phyloP scores from a whole-genome alignment of 2,888 invertebrate species.

The Tortrix viridana region DNA sequence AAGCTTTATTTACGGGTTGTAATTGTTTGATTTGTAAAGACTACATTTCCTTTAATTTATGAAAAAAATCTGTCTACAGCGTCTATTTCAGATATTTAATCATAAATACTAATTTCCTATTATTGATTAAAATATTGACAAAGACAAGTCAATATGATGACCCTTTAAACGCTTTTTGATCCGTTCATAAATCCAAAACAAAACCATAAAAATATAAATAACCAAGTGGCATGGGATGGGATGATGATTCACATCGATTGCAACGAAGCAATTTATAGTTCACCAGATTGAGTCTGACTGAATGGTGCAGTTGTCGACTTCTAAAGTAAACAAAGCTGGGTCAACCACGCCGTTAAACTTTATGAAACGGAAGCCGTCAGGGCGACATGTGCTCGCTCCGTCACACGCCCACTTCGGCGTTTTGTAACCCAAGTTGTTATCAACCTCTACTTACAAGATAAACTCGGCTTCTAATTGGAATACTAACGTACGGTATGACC shows the following conservation, averaged over 20 bases:
- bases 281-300: constrained; percentile 63
- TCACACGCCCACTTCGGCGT: constrained; percentile 68
- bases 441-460: not conserved
- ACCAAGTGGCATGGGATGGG: not conserved
- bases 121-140: no score
- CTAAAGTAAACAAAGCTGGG: constrained; percentile 81
- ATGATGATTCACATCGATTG: constrained; percentile 50
- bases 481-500: not conserved
- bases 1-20: not conserved
- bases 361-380: constrained; percentile 81
- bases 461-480: not conserved
- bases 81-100: no score
- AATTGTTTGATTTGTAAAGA: not conserved
- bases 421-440: constrained; percentile 39
- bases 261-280: constrained; percentile 69
- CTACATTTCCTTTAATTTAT: no score
- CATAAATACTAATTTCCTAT: no score
- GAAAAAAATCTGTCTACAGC: no score
- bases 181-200: no score
- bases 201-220: not conserved
- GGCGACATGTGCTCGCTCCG: constrained; percentile 75
- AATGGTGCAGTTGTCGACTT: constrained; percentile 74
- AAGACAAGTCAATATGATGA: no score
- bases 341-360: constrained; percentile 82
- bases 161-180: no score